phyloP scores from a whole-genome alignment of 2,888 invertebrate species.

The Pyrocoelia pectoralis region DNA sequence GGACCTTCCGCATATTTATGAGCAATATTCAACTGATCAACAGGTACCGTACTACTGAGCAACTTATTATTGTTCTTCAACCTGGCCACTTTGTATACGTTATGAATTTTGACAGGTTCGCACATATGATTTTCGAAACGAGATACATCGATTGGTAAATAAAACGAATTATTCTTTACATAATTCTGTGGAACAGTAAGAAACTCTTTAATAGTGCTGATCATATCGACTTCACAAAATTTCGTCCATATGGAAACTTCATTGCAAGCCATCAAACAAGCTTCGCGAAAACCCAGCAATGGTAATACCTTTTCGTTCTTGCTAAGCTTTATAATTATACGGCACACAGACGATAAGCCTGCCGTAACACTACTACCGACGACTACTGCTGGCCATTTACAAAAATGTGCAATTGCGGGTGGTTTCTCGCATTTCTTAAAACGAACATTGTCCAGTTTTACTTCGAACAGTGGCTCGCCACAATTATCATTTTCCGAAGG shows the following conservation, averaged over 20 bases:
- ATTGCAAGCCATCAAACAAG: conserved; percentile 82
- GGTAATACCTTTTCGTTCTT: conserved; percentile 52
- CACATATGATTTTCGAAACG: conserved; percentile 86
- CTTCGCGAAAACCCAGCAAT: conserved; percentile 80
- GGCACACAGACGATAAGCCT: conserved; percentile 78
- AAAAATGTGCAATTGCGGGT: conserved; percentile 59
- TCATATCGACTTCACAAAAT: conserved; percentile 88
- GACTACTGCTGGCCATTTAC: conserved; percentile 71
- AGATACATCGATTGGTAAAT: conserved; percentile 74
- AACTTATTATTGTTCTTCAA: conserved; percentile 59
- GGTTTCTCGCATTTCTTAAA: conserved; percentile 54
- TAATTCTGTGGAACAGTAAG: conserved; percentile 43
- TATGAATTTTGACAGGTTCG: conserved; percentile 85
- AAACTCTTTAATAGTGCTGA: conserved; percentile 66
- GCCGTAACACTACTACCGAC: conserved; percentile 71
- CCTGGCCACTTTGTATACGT: conserved; percentile 79
- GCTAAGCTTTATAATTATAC: conserved; percentile 65
- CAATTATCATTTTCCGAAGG: conserved; percentile 38
- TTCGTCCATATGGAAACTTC: conserved; percentile 90
- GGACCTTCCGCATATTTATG: conserved; percentile 88
- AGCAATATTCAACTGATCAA: conserved; percentile 63
- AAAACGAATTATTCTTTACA: conserved; percentile 44
- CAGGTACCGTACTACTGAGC: conserved; percentile 61
- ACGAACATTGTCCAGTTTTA: conserved; percentile 54
- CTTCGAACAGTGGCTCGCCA: conserved; percentile 47